These are phyloP conservation scores for Hymenopus coronatus DNA, from an alignment of 2,888 invertebrate genomes.

Conservation along the genomic window DNA sequence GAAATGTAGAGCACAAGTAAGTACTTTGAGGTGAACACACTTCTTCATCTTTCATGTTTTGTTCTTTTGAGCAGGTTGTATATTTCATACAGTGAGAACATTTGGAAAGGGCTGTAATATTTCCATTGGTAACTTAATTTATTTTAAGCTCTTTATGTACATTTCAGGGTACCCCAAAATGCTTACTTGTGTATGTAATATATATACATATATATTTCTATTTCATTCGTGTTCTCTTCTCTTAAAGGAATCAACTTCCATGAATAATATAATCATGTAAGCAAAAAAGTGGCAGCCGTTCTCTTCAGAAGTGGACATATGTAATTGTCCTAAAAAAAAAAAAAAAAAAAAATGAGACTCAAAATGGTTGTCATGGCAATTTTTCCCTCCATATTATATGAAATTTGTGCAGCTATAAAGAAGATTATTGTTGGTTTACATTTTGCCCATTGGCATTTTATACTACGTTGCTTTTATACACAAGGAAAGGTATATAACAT, in stretches of 20 bases:
- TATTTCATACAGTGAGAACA: neutral
- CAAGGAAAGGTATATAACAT: neutral
- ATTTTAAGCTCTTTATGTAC: constrained; percentile 17
- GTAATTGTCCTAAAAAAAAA: neutral
- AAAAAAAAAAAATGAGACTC: neutral
- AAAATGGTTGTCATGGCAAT: constrained; percentile 21
- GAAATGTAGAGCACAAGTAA: constrained; percentile 7
- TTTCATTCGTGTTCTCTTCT: constrained; percentile 12
- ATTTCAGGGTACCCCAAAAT: constrained; percentile 10
- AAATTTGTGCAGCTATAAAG: constrained; percentile 23
- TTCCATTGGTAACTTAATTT: constrained; percentile 1
- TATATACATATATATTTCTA: constrained; percentile 19
- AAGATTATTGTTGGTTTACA: constrained; percentile 20
- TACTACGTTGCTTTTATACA: constrained; percentile 21
- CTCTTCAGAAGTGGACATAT: neutral
- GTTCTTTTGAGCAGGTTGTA: constrained; percentile 3
- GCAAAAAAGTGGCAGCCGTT: constrained; percentile 1
- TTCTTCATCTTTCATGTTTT: neutral
- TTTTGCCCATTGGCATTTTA: constrained; percentile 26
- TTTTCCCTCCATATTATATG: constrained; percentile 26
- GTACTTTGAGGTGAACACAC: constrained; percentile 13
- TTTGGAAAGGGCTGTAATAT: neutral
- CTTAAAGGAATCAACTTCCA: constrained; percentile 14
- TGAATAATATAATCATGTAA: neutral
- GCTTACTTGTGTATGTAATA: constrained; percentile 13